phyloP scores from a whole-genome alignment of 2,797 vertebrate species.

The Anas bahamensis region DNA sequence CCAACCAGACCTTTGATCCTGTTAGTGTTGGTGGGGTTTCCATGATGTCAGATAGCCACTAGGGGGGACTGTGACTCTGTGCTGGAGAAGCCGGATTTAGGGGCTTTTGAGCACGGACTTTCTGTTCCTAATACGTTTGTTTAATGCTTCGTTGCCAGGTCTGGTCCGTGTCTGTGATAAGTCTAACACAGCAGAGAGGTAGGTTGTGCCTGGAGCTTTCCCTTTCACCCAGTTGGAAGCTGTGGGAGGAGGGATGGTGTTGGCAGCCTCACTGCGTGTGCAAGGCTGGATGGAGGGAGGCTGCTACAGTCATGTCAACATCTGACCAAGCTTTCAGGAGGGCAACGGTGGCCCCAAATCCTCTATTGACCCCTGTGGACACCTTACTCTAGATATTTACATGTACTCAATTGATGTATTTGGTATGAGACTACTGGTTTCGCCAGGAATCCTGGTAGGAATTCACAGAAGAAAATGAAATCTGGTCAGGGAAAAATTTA shows the following conservation, averaged over 20 bases:
- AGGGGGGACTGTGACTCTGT: not conserved
- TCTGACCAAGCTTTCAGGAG: rapidly evolving
- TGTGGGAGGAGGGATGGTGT: not conserved
- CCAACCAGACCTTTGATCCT: rapidly evolving
- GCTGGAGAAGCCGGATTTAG: rapidly evolving
- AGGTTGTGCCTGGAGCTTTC: not conserved
- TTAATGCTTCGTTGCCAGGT: not conserved
- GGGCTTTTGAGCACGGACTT: rapidly evolving
- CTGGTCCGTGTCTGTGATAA: not conserved
- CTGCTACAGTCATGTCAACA: rapidly evolving
- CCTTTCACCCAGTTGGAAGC: slow-evolving; percentile 29
- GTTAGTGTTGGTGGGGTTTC: not conserved
- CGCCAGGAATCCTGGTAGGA: not conserved
- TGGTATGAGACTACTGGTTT: not conserved
- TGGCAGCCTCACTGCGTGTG: rapidly evolving
- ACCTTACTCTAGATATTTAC: not conserved
- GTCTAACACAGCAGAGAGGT: not conserved
- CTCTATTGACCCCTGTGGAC: rapidly evolving
- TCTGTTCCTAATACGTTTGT: not conserved
- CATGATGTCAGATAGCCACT: rapidly evolving
- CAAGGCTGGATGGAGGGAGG: not conserved
- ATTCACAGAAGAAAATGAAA: not conserved
- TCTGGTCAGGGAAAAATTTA: not conserved
- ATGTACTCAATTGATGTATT: not conserved
- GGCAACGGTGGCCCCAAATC: not conserved